Percentiles rank a stretch among this genome's conserved stretches.
Conservation (phyloP, 2,797 vertebrate genomes). For the Dromococcyx pavoninus region DNA sequence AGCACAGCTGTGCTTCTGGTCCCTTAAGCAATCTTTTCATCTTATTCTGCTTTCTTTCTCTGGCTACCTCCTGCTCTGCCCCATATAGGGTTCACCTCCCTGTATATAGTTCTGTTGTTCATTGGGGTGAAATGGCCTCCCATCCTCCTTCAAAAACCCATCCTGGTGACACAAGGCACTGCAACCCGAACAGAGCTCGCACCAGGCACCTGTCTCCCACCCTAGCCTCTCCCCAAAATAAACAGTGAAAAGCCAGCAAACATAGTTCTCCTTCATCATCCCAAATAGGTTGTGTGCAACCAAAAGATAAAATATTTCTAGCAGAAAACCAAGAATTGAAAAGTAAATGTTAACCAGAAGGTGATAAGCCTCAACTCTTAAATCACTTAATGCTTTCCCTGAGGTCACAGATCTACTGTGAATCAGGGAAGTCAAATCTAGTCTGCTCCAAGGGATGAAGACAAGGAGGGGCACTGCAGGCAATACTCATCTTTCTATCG, state of each 20-base stretch:
- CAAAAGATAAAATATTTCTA: background rate
- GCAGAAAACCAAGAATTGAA: background rate
- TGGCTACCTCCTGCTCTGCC: background rate
- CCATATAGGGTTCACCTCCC: fast-evolving
- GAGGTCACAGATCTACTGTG: background rate
- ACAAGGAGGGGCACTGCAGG: background rate
- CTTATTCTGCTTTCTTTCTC: background rate
- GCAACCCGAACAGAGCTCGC: background rate
- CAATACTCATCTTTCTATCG: background rate
- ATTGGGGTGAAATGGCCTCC: background rate
- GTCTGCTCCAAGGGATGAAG: conserved; percentile 14
- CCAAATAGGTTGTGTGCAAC: background rate
- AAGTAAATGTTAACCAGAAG: background rate
- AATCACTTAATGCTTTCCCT: conserved; percentile 30
- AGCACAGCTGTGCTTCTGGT: background rate
- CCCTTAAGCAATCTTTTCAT: background rate
- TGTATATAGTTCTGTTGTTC: background rate
- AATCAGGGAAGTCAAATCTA: background rate
- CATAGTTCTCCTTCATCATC: background rate
- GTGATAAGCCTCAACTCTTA: conserved; percentile 11
- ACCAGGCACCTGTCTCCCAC: background rate
- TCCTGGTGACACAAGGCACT: background rate
- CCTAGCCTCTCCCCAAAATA: background rate
- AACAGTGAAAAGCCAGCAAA: background rate
- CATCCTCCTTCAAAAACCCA: background rate